Conservation (phyloP, 2,113 vertebrate species). For the Ibidorhyncha struthersii region DNA sequence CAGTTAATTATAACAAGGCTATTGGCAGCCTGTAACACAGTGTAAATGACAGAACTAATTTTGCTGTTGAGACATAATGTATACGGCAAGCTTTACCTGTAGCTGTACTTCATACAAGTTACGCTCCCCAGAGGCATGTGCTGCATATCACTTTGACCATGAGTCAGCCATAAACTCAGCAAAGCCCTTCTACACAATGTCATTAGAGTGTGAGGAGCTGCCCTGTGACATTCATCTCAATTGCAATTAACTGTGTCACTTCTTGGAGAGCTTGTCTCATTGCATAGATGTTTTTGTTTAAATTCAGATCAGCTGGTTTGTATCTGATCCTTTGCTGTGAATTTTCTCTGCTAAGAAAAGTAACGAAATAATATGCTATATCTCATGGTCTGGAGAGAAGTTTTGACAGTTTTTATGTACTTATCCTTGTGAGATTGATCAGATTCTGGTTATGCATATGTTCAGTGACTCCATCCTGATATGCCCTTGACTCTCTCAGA, state of each 20-base stretch:
- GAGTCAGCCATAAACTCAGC: background rate
- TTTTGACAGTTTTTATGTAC: slow-evolving; percentile 17
- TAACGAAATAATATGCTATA: background rate
- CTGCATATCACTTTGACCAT: background rate
- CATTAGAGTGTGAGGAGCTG: background rate
- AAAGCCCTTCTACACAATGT: background rate
- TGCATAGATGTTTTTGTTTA: background rate
- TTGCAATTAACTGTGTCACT: background rate
- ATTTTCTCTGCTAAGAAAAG: background rate
- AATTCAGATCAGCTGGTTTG: background rate
- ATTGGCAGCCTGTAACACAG: slow-evolving; percentile 5
- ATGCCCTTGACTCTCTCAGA: background rate
- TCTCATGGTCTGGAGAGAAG: background rate
- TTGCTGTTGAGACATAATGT: background rate
- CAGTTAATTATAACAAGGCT: slow-evolving; percentile 40
- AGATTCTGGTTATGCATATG: background rate
- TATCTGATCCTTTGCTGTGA: background rate
- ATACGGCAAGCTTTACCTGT: slow-evolving; percentile 14
- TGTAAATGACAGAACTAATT: slow-evolving; percentile 44
- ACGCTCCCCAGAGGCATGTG: background rate
- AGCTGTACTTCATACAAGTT: background rate
- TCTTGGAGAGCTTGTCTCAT: background rate
- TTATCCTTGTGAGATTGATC: background rate
- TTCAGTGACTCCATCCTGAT: background rate
- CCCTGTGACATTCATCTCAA: background rate